Evolutionary conservation across 2,113 vertebrate species (phyloP), one percentile per base, ranked within the genome.

Genomic region (Daphoenositta chrysoptera): DNA sequence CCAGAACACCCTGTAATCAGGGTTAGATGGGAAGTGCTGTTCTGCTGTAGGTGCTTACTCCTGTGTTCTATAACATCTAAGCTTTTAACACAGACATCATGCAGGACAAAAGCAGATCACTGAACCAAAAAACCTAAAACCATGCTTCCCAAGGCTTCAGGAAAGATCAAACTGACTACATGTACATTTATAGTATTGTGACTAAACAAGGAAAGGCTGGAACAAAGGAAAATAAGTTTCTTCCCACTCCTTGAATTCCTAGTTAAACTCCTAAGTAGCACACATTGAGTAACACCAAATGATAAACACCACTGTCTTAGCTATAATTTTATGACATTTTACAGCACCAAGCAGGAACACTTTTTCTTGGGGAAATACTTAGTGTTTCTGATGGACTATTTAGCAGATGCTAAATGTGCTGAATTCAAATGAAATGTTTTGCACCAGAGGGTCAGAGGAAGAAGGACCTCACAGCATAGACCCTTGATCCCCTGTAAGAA

Each of bases 21-120:
- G 1, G 58, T 24, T 0, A 0, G 31, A 53, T 10, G 24, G 47
- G 44, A 50, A 65, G 56, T 0, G 2, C 56, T 31, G 4, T 10
- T 76, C 70, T 64, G 42, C 64, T 58, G 47, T 35, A 17, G 0
- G 0, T n/a, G 37, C 19, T 23, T 27, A 50, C 23, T 64, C 39
- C 68, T 40, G 10, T 13, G 47, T 45, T 82, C 72, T 35, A 2
- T 21, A 72, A 45, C 37, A 80, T 27, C 45, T 15, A 42, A 45
- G 64, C 50, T 94, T 93, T 63, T 54, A 94, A 63, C 21, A 50
- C 21, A n/a, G 7, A 58, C 39, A 27, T 13, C 0, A 2, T 1
- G 5, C 45, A 65, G 53, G 72, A 83, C 21, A 88, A 90, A 69
- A 86, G 27, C 50, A 80, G 44, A 93, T 39, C 66, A 22, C 31